Base-by-base conservation (phyloP, 1,140 invertebrate genomes). In the Drosophila virilis region DNA sequence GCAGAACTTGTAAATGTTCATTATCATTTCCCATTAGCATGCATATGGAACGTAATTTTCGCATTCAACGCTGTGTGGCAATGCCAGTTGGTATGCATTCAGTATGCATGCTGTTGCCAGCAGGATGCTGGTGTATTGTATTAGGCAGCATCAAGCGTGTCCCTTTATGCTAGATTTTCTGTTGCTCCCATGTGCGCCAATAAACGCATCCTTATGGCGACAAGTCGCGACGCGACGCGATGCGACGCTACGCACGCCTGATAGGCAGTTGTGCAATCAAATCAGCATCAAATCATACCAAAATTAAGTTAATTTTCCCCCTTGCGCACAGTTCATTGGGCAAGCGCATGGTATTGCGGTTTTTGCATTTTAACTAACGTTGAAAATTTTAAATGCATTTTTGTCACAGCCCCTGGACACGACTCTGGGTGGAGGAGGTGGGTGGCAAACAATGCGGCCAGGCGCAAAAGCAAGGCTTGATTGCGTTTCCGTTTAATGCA, bases 401-500 rank as follows among this genome's bases (percentile, higher is more conserved):
- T 71, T 75, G 59, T 62, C 42, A 35, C 50, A 46, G 55, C 35
- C 22, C 1, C 22, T 22, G 22, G 22, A 22, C 22, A 2, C 22
- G 22, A 22, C 35, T 9, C 33, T 28, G 12, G 48, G 42, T 42
- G 12, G 10, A 32, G 2, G 9, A 6, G 32, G 6, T 9, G 22
- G 9, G 62, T 35, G 37, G 62, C 79, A 77, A 81, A 84, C 77
- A 80, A 77, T 78, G 81, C 57, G 65, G 57, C 51, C 33, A 42
- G 62, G 38, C 57, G 55, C 51, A 86, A 81, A 84, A 80, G 80
- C 74, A 61, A 89, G 68, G 77, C 84, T 76, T 89, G 84, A 89
- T 89, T 89, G 84, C 84, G 77, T 89, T 89, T 89, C 84, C 84
- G 85, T 81, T 80, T 89, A 84, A 89, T 89, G 84, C 78, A 84